These are phyloP conservation scores for Drosophila tanythrix DNA, from an alignment of 2,888 invertebrate genomes.

Conservation along the genomic window DNA sequence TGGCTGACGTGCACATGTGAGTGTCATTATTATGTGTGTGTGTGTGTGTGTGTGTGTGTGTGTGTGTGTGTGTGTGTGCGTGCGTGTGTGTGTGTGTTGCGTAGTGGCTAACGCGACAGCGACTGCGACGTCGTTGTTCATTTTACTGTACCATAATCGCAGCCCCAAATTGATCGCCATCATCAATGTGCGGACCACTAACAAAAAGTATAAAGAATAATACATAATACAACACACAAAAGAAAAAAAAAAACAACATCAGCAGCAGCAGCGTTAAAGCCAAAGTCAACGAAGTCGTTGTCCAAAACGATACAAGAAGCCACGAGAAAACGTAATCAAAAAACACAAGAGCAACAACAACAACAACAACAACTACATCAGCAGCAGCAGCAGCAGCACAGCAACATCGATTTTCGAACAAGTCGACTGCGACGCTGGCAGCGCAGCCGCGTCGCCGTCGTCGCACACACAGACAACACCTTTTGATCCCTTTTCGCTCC, in stretches of 20 bases:
- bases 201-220: slow-evolving; percentile 62
- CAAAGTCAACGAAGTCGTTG: slow-evolving; percentile 58
- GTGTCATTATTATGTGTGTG: slow-evolving; percentile 31
- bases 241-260: slow-evolving; percentile 28
- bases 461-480: slow-evolving; percentile 57
- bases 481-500: slow-evolving; percentile 79
- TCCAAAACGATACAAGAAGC: slow-evolving; percentile 59
- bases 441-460: slow-evolving; percentile 14
- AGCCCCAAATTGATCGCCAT: slow-evolving; percentile 82
- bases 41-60: slow-evolving; percentile 7
- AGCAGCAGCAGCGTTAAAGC: slow-evolving; percentile 42
- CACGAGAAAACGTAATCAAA: slow-evolving; percentile 80
- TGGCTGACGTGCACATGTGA: slow-evolving; percentile 56
- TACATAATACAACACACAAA: slow-evolving; percentile 61
- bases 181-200: slow-evolving; percentile 72
- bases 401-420: slow-evolving; percentile 76
- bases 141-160: slow-evolving; percentile 80
- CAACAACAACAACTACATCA: slow-evolving; percentile 17
- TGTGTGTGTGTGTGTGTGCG: slow-evolving; percentile 14
- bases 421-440: slow-evolving; percentile 53
- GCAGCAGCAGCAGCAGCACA: slow-evolving; percentile 34
- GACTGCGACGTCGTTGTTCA: slow-evolving; percentile 61
- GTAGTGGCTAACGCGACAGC: slow-evolving; percentile 60
- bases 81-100: slow-evolving; percentile 59
- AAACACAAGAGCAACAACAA: slow-evolving; percentile 43